Conservation (phyloP, 2,888 invertebrate species). For the Zhengitettix transpicula region DNA sequence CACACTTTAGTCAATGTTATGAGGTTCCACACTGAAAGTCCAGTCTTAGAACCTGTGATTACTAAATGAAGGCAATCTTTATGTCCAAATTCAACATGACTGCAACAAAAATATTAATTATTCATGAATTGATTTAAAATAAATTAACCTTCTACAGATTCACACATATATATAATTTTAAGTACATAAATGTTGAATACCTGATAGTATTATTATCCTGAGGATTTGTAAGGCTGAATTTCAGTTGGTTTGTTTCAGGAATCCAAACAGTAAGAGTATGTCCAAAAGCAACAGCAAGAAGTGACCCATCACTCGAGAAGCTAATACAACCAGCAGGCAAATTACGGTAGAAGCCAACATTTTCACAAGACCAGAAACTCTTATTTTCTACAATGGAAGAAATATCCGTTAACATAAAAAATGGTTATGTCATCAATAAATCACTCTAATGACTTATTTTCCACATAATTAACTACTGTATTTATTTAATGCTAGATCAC, state of each 20-base stretch:
- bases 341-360: slow-evolving; percentile 42
- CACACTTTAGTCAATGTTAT: slow-evolving; percentile 50
- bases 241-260: slow-evolving; percentile 37
- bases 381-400: slow-evolving; percentile 11
- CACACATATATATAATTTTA: not conserved
- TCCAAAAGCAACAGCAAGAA: slow-evolving; percentile 52
- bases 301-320: slow-evolving; percentile 61
- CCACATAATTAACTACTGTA: no score
- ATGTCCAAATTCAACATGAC: slow-evolving; percentile 39
- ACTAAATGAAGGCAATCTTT: slow-evolving; percentile 37
- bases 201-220: slow-evolving; percentile 20
- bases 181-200: slow-evolving; percentile 18
- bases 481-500: no score
- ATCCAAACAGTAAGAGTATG: slow-evolving; percentile 52
- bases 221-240: slow-evolving; percentile 34
- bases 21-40: slow-evolving; percentile 55
- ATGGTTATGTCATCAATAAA: no score
- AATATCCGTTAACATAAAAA: not conserved
- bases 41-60: slow-evolving; percentile 36
- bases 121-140: not conserved
- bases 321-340: slow-evolving; percentile 36
- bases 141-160: not conserved
- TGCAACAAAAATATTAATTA: slow-evolving; percentile 14
- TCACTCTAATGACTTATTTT: no score
- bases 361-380: slow-evolving; percentile 43